Evolutionary conservation across 2,113 vertebrate species (phyloP).

Genomic region (Glareola pratincola): DNA sequence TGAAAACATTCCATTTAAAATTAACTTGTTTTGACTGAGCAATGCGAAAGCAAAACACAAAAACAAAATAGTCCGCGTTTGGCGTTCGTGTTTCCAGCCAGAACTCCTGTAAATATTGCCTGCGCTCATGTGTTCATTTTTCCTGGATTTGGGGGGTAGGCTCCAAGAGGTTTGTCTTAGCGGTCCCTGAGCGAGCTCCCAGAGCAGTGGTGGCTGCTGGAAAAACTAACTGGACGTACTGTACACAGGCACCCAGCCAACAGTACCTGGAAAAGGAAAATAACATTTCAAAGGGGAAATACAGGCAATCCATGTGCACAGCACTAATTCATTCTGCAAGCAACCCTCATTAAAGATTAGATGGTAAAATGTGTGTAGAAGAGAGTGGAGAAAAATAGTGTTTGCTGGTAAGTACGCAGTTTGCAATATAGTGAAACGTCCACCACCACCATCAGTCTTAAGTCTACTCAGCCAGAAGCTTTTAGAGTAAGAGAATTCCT

Average conservation of each 20-base stretch:
- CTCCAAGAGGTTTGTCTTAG: not conserved
- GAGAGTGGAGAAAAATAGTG: not conserved
- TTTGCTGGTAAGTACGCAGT: not conserved
- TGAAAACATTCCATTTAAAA: constrained; percentile 24
- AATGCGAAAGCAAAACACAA: not conserved
- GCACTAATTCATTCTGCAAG: not conserved
- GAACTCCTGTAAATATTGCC: not conserved
- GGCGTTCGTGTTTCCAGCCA: not conserved
- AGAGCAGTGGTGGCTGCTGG: not conserved
- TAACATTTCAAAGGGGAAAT: not conserved
- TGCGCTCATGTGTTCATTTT: not conserved
- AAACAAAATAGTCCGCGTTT: not conserved
- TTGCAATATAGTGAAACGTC: not conserved
- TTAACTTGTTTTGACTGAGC: constrained; percentile 19
- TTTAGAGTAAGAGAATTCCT: not conserved
- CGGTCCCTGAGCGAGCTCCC: not conserved
- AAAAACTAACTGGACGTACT: not conserved
- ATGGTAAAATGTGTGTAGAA: not conserved
- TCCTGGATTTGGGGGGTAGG: not conserved
- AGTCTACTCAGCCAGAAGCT: not conserved
- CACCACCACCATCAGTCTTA: too few relatives aligned
- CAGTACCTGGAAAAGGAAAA: constrained; percentile 16
- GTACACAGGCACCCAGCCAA: not conserved
- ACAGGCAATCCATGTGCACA: rapidly evolving
- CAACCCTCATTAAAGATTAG: not conserved